These are phyloP conservation scores for Buathra laborator DNA, from an alignment of 2,888 invertebrate genomes.

Conservation along the genomic window DNA sequence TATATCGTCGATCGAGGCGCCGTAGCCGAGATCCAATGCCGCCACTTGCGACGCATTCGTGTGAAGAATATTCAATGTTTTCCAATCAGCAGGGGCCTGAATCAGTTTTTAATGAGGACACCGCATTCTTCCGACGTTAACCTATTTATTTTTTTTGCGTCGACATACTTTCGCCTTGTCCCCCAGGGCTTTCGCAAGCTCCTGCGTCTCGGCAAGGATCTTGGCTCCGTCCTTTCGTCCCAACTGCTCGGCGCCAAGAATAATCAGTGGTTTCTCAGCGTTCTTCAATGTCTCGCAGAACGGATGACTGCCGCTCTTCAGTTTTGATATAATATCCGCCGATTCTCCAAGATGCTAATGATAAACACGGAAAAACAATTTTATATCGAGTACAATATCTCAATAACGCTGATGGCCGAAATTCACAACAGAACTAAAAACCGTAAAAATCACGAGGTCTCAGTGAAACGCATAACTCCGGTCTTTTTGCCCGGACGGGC, in stretches of 20 bases:
- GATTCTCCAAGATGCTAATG: slow-evolving; percentile 93
- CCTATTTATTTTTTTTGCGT: not conserved
- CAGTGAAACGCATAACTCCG: too few relatives aligned
- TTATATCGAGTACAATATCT: too few relatives aligned
- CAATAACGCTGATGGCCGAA: too few relatives aligned
- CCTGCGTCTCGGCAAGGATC: slow-evolving; percentile 91
- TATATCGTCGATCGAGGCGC: slow-evolving; percentile 88
- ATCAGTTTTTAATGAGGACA: slow-evolving; percentile 42
- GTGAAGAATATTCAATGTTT: slow-evolving; percentile 97
- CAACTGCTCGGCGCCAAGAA: slow-evolving; percentile 95
- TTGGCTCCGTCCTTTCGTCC: slow-evolving; percentile 92
- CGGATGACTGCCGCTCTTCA: slow-evolving; percentile 90
- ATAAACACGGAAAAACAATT: slow-evolving; percentile 21
- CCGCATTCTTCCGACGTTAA: slow-evolving; percentile 15
- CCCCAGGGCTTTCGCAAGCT: slow-evolving; percentile 88
- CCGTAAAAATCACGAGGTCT: too few relatives aligned
- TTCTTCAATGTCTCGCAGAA: slow-evolving; percentile 89
- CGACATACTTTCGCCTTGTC: slow-evolving; percentile 86
- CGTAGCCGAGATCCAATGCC: slow-evolving; percentile 97
- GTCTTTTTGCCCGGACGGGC: too few relatives aligned
- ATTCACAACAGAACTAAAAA: too few relatives aligned
- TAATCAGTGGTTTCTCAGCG: slow-evolving; percentile 95
- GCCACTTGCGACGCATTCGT: slow-evolving; percentile 97
- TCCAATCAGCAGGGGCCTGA: slow-evolving; percentile 87
- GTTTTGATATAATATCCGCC: slow-evolving; percentile 90